These are phyloP conservation scores for Anhinga anhinga DNA, from an alignment of 2,113 vertebrate genomes.

Conservation along the genomic window DNA sequence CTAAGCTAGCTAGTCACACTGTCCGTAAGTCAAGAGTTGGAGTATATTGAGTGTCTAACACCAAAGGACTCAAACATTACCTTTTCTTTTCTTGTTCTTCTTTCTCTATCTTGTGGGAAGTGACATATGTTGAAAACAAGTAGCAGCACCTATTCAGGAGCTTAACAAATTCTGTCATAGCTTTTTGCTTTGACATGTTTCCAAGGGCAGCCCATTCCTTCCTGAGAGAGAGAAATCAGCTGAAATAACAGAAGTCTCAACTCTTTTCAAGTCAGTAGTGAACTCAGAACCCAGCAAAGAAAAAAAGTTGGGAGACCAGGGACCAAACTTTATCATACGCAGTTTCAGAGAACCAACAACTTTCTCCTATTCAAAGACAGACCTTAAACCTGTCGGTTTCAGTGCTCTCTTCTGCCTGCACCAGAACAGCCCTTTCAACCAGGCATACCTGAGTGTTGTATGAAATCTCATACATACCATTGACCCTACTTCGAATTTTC, in stretches of 20 bases:
- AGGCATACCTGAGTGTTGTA: not conserved
- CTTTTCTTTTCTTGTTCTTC: constrained; percentile 96
- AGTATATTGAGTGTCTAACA: not conserved
- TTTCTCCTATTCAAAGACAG: not conserved
- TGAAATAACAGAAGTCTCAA: not conserved
- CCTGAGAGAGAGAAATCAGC: constrained; percentile 68
- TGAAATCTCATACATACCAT: not conserved
- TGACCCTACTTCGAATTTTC: not conserved
- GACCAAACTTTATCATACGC: not conserved
- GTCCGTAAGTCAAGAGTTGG: not conserved
- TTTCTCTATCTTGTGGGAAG: constrained; percentile 95
- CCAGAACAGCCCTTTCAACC: not conserved
- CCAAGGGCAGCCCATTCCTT: constrained; percentile 95
- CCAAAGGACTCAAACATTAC: constrained; percentile 65
- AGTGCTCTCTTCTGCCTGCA: not conserved
- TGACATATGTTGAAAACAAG: constrained; percentile 92
- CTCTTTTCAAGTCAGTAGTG: not conserved
- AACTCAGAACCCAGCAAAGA: not conserved
- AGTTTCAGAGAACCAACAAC: not conserved
- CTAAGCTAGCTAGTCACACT: not conserved
- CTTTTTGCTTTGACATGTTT: constrained; percentile 89
- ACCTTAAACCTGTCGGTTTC: not conserved
- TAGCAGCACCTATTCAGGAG: constrained; percentile 92
- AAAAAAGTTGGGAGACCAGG: not conserved
- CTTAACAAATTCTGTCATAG: constrained; percentile 95